Evolutionary conservation across 1,140 invertebrate species (phyloP).

Genomic region (Aphelenchoides fujianensis): DNA sequence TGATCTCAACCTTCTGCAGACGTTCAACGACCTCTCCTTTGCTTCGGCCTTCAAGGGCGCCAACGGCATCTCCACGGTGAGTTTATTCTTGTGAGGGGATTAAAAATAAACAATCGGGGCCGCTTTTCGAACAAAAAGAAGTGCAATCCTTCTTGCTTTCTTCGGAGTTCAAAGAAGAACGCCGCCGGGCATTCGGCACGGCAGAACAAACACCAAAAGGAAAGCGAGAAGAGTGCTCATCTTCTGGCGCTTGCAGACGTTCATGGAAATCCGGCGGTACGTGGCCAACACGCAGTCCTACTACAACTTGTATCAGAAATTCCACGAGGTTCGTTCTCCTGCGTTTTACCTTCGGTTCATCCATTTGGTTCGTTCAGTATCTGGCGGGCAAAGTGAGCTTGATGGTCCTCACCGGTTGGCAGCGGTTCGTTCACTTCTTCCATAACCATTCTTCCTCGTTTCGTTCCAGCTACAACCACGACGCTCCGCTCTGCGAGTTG

Average conservation of each 20-base stretch:
- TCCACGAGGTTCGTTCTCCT: conserved; percentile 14
- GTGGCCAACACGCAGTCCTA: conserved; percentile 48
- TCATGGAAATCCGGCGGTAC: conserved; percentile 39
- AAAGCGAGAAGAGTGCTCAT: too few species aligned
- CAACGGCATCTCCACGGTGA: conserved; percentile 35
- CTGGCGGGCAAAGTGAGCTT: conserved; percentile 25
- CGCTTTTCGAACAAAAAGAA: too few species aligned
- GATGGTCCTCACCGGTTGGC: conserved; percentile 54
- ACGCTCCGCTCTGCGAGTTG: conserved; percentile 83
- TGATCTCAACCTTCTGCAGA: conserved; percentile 29
- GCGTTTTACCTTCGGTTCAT: conserved; percentile 23
- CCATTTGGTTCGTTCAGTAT: conserved; percentile 35
- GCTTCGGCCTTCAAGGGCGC: conserved; percentile 54
- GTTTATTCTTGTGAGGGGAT: background rate
- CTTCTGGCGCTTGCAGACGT: conserved; percentile 31
- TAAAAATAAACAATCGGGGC: background rate
- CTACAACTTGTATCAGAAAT: conserved; percentile 32
- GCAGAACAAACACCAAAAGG: background rate
- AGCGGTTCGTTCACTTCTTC: too few species aligned
- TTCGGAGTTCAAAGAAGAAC: too few species aligned
- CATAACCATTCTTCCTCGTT: too few species aligned
- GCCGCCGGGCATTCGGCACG: too few species aligned
- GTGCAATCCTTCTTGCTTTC: too few species aligned
- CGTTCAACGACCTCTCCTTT: conserved; percentile 39
- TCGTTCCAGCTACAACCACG: conserved; percentile 88